These are phyloP conservation scores for Blastobasis lacticolella DNA, from an alignment of 2,888 invertebrate genomes.

Conservation along the genomic window DNA sequence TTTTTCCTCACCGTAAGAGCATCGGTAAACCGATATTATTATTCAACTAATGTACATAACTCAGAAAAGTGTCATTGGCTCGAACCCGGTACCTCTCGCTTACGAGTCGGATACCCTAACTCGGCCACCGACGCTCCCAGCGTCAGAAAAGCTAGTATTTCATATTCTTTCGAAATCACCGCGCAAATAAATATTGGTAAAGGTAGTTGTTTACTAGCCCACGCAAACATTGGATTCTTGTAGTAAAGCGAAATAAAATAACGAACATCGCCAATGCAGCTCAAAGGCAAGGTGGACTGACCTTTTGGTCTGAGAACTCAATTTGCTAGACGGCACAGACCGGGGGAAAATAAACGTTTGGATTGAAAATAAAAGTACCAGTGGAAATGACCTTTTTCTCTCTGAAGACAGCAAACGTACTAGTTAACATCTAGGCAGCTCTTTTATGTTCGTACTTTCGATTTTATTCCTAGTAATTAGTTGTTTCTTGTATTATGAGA, in stretches of 20 bases:
- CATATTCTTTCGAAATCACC: no score
- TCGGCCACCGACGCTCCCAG: no score
- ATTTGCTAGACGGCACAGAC: conserved; percentile 1
- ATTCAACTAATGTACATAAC: no score
- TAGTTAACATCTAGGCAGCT: neutral
- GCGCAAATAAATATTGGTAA: neutral
- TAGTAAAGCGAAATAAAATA: neutral
- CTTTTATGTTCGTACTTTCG: neutral
- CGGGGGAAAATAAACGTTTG: neutral
- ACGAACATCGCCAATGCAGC: conserved; percentile 6
- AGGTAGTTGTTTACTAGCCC: neutral
- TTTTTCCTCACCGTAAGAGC: no score
- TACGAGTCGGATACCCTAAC: no score
- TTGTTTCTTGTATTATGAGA: no score
- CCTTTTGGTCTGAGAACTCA: conserved; percentile 8
- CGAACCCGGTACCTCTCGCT: no score
- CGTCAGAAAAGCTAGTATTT: no score
- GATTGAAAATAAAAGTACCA: neutral
- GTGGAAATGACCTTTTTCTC: no score
- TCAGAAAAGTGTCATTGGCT: no score
- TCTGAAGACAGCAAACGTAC: neutral
- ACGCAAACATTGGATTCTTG: neutral
- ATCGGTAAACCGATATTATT: no score
- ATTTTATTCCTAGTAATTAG: no score
- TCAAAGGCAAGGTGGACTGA: conserved; percentile 3